Evolutionary conservation across 2,797 vertebrate genomes (phyloP).

Genomic region (Gambelia wislizenii): DNA sequence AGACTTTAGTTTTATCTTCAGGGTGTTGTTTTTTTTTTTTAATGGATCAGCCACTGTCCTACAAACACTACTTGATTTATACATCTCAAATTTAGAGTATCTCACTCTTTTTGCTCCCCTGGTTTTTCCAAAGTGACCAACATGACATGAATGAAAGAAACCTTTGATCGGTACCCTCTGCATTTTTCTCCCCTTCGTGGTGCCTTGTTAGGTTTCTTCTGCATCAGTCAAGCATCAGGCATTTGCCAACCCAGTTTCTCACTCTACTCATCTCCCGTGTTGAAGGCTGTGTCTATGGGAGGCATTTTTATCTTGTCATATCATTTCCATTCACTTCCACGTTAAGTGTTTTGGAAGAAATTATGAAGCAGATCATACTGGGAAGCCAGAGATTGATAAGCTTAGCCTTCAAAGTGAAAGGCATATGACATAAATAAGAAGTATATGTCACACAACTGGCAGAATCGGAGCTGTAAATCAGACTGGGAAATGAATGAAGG

Average conservation of each 20-base stretch:
- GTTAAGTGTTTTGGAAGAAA: conserved; percentile 17
- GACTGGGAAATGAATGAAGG: background rate
- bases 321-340: background rate
- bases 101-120: background rate
- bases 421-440: background rate
- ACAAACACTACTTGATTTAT: background rate
- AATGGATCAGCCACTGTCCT: background rate
- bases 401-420: conserved; percentile 8
- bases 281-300: background rate
- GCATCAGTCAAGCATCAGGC: background rate
- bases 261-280: background rate
- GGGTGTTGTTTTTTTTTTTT: no score
- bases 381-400: background rate
- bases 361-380: background rate
- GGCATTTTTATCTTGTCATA: background rate
- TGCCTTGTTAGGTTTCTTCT: background rate
- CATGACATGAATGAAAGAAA: background rate
- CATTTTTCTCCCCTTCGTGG: background rate
- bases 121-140: background rate
- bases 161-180: background rate
- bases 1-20: no score
- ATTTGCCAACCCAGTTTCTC: background rate
- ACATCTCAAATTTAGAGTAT: background rate
- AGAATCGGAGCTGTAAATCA: conserved; percentile 35
- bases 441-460: accelerated